These are phyloP conservation scores for Diarsia mendica DNA, from an alignment of 2,888 invertebrate species.

Conservation along the genomic window DNA sequence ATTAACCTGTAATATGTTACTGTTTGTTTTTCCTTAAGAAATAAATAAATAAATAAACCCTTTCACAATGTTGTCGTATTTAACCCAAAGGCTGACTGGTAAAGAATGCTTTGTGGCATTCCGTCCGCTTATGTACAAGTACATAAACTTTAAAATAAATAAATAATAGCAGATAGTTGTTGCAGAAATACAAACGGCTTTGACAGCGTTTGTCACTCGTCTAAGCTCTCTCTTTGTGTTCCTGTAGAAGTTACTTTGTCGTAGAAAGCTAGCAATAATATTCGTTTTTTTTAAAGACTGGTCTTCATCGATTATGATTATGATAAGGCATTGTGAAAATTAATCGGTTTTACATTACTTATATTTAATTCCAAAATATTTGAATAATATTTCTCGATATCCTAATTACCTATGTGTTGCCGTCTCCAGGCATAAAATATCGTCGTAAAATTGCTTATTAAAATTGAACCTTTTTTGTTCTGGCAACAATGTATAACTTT, in stretches of 20 bases:
- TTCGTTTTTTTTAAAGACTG: neutral
- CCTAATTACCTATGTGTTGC: slow-evolving; percentile 21
- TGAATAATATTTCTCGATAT: slow-evolving; percentile 12
- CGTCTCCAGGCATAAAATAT: slow-evolving; percentile 37
- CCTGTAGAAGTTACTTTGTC: neutral
- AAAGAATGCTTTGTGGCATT: too few relatives aligned
- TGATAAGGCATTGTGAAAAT: neutral
- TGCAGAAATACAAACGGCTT: neutral
- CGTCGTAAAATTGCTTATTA: slow-evolving; percentile 29
- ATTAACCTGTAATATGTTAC: too few relatives aligned
- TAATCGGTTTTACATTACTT: neutral
- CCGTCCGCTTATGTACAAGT: too few relatives aligned
- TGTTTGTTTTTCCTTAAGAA: too few relatives aligned
- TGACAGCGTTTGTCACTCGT: neutral
- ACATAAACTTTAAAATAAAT: too few relatives aligned
- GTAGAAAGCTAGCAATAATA: neutral
- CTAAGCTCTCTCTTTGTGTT: neutral
- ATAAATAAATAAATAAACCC: too few relatives aligned
- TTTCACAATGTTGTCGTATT: too few relatives aligned
- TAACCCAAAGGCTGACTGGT: too few relatives aligned
- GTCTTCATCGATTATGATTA: neutral
- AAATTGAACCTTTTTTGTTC: slow-evolving; percentile 33
- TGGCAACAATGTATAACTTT: slow-evolving; percentile 42
- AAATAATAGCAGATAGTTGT: neutral
- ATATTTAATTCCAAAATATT: too few relatives aligned